Evolutionary conservation across 2,113 vertebrate genomes (phyloP).

Genomic region (Notothenia rossii): DNA sequence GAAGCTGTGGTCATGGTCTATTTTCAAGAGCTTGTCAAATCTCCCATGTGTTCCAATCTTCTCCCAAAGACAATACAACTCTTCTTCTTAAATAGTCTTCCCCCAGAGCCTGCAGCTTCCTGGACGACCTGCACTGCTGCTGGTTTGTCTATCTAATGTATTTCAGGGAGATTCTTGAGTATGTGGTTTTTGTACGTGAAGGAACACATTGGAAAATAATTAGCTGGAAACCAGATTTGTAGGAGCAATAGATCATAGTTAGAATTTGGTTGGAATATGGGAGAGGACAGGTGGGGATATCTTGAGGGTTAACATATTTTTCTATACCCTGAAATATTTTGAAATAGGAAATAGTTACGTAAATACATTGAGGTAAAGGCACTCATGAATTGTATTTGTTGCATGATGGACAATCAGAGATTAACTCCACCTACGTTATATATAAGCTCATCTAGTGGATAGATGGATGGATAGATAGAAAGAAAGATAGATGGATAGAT

Average conservation of each 20-base stretch:
- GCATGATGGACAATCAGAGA: too few relatives aligned
- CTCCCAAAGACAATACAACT: not conserved
- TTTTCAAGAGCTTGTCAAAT: slow-evolving; percentile 4
- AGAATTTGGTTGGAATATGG: not conserved
- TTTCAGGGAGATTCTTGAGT: not conserved
- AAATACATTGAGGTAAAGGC: not conserved
- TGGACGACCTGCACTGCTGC: too few relatives aligned
- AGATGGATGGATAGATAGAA: too few relatives aligned
- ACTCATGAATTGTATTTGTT: not conserved
- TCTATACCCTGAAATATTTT: not conserved
- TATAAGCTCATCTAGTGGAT: too few relatives aligned
- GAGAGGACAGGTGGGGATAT: not conserved
- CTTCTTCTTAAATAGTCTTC: not conserved
- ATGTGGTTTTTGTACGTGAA: not conserved
- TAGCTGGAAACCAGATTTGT: too few relatives aligned
- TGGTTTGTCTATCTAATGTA: not conserved
- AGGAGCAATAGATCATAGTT: not conserved
- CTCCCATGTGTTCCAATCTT: too few relatives aligned
- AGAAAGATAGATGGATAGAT: too few relatives aligned
- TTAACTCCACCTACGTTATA: too few relatives aligned
- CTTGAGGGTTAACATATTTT: not conserved
- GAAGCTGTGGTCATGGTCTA: slow-evolving; percentile 16
- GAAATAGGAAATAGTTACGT: not conserved
- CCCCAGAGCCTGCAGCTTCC: not conserved
- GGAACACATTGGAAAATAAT: too few relatives aligned